Evolutionary conservation across 2,113 vertebrate genomes (phyloP).

Genomic region (Periophthalmus modestus): DNA sequence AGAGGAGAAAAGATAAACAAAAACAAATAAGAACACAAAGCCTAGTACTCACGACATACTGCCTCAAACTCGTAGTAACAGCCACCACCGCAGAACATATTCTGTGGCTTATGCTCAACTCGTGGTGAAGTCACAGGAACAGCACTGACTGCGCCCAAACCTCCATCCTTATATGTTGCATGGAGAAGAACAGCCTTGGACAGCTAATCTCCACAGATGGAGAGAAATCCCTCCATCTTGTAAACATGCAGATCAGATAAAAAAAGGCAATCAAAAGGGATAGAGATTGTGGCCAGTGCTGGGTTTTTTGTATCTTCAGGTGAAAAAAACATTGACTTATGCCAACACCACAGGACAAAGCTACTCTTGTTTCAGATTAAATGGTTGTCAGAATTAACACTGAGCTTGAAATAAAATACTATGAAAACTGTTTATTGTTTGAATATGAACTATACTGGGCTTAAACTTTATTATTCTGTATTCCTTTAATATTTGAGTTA

Average conservation of each 20-base stretch:
- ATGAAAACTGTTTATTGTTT: not conserved
- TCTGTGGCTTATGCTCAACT: constrained; percentile 7
- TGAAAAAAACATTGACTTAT: not conserved
- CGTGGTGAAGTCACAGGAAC: constrained; percentile 9
- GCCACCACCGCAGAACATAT: constrained; percentile 74
- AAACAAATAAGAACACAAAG: constrained; percentile 15
- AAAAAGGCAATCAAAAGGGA: constrained; percentile 47
- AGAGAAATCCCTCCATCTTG: constrained; percentile 73
- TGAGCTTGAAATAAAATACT: not conserved
- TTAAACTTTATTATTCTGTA: not conserved
- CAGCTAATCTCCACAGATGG: constrained; percentile 79
- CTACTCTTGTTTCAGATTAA: not conserved
- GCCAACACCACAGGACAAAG: not conserved
- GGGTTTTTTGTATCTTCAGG: constrained; percentile 9
- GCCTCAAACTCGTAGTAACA: constrained; percentile 70
- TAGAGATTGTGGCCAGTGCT: constrained; percentile 15
- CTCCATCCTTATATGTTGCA: constrained; percentile 67
- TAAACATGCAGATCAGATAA: constrained; percentile 76
- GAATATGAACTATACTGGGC: not conserved
- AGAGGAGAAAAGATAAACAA: constrained; percentile 1
- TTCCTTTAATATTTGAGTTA: not conserved
- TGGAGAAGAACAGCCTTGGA: constrained; percentile 71
- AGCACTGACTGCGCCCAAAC: constrained; percentile 9
- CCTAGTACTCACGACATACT: constrained; percentile 69
- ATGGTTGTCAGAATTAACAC: not conserved